phyloP scores from a whole-genome alignment of 2,797 vertebrate genomes.

The Diplodus puntazzo region DNA sequence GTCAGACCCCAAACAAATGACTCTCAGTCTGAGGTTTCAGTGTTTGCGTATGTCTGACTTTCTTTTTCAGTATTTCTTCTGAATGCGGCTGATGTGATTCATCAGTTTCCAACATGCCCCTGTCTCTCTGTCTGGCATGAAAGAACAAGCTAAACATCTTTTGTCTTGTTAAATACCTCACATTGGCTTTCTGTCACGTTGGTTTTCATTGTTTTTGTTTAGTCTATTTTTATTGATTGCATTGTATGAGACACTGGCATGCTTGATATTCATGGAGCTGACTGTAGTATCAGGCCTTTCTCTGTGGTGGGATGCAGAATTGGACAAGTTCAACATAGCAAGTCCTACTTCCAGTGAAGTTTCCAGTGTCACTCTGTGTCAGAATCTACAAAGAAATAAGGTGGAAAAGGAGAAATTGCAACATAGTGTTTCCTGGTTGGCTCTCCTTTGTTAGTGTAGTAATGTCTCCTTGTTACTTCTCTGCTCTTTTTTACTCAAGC shows the following conservation, averaged over 20 bases:
- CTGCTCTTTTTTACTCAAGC: slow-evolving; percentile 11
- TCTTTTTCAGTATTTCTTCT: slow-evolving; percentile 47
- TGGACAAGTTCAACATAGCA: background rate
- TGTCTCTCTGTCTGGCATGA: slow-evolving; percentile 21
- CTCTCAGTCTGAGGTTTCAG: slow-evolving; percentile 61
- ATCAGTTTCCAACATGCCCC: slow-evolving; percentile 56
- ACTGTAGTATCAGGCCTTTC: background rate
- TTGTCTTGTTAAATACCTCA: slow-evolving; percentile 20
- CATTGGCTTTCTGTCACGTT: background rate
- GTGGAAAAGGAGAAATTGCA: background rate
- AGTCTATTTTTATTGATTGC: background rate
- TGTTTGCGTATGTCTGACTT: slow-evolving; percentile 42
- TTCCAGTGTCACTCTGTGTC: slow-evolving; percentile 1
- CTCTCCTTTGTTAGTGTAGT: slow-evolving; percentile 2
- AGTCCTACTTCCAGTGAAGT: background rate
- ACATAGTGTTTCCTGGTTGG: slow-evolving; percentile 9
- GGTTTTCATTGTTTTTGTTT: slow-evolving; percentile 1
- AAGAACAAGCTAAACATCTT: slow-evolving; percentile 4
- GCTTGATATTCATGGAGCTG: background rate
- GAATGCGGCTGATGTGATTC: slow-evolving; percentile 68
- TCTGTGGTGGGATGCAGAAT: background rate
- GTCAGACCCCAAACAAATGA: slow-evolving; percentile 61
- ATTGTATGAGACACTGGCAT: background rate
- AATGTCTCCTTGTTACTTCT: slow-evolving; percentile 11
- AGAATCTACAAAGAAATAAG: background rate